A percentile compares a stretch with the other conserved stretches of the same genome.
phyloP scores from a whole-genome alignment of 2,888 invertebrate species.

The Brachyptera risi region DNA sequence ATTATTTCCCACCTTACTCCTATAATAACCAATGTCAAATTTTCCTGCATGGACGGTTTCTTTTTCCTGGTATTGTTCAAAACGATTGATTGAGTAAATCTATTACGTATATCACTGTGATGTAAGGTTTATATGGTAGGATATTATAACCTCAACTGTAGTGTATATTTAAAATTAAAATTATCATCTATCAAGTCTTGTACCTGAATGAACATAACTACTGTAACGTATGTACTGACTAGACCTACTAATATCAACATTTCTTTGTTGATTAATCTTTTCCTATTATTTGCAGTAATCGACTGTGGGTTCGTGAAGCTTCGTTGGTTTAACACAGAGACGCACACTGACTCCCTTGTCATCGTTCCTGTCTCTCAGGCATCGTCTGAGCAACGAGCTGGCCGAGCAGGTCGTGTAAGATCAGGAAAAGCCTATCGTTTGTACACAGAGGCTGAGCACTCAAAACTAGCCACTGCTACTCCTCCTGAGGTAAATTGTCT shows the following conservation, averaged over 20 bases:
- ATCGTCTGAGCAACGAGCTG: conserved; percentile 88
- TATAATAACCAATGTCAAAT: too few species aligned
- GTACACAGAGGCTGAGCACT: conserved; percentile 73
- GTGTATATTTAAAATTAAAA: too few species aligned
- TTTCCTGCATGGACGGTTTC: too few species aligned
- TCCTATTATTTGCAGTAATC: conserved; percentile 65
- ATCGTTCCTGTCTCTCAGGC: conserved; percentile 80
- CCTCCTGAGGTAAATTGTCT: conserved; percentile 89
- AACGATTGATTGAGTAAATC: too few species aligned
- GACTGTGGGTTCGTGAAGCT: conserved; percentile 96
- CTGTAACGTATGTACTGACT: background rate
- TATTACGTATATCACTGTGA: too few species aligned
- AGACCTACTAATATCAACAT: background rate
- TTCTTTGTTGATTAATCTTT: background rate
- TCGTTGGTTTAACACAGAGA: conserved; percentile 79
- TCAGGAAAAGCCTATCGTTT: conserved; percentile 83
- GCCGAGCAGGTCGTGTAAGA: conserved; percentile 81
- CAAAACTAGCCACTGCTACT: conserved; percentile 62
- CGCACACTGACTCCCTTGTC: conserved; percentile 79
- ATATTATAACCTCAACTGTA: too few species aligned
- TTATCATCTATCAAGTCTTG: conserved; percentile 30
- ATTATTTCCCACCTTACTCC: too few species aligned
- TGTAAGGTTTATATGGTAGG: too few species aligned
- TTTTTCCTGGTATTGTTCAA: too few species aligned
- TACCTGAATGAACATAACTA: background rate